Base-by-base conservation (phyloP, 1,140 invertebrate species). In the Aphelinus atriplicis region DNA sequence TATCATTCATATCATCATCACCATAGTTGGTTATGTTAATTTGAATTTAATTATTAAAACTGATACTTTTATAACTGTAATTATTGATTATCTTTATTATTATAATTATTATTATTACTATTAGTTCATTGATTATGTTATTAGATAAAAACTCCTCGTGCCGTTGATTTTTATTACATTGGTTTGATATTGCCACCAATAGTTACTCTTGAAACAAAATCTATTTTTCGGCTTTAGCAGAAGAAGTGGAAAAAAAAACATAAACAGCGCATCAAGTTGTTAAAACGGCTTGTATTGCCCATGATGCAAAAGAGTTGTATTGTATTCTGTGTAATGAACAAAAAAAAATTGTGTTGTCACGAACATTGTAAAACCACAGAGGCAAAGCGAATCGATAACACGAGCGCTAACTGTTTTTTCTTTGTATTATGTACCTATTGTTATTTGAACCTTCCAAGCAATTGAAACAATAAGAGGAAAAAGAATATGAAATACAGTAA, bases 401-500 rank as follows among this genome's bases (percentile, higher is more conserved):
- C 68, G 67, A 57, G 64, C 69, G 68, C 65, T 78, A 62, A 63
- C 83, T 83, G 78, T 79, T 82, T 78, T 80, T 78, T 74, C 78
- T 80, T 84, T 73, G 81, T 82, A 77, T 73, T 77, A 77, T 78
- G 79, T 84, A 77, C 79, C 64, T 48, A 66, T 69, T 75, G 62
- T 79, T 79, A 64, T 81, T 83, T 82, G 75, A 77, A 80, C 71
- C 69, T 80, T 69, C 80, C 78, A 62, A 56, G 68, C 42, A 63
- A 76, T 68, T 71, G 9, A 56, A 71, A 76, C 45, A 61, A 6
- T 53, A 9, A 53, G 42, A 43, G 42, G 47, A 47, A 51, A 50
- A 55, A 72, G 70, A 78, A 78, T 78, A 51, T 72, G 72, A 84
- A 83, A 84, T 83, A 83, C 77, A 83, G 73, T 65, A 82, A 66